Conservation (phyloP, 2,113 vertebrate species). For the Apteryx mantelli region DNA sequence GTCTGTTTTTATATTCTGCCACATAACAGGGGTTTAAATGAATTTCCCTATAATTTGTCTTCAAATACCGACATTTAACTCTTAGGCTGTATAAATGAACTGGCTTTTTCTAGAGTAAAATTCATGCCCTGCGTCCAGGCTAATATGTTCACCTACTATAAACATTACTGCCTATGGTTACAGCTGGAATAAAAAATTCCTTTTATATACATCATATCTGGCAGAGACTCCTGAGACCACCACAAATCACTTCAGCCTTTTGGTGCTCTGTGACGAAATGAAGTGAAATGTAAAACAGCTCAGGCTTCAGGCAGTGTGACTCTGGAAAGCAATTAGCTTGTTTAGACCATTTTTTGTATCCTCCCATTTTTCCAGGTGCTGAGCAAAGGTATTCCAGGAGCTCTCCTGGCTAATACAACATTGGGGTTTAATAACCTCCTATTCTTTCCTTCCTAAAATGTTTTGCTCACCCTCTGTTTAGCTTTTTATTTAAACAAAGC, state of each 20-base stretch:
- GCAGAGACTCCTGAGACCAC: conserved; percentile 69
- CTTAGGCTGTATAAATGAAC: conserved; percentile 74
- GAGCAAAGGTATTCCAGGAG: conserved; percentile 29
- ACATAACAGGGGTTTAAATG: conserved; percentile 73
- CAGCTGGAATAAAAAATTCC: conserved; percentile 75
- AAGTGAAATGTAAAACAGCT: conserved; percentile 63
- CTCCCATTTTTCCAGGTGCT: conserved; percentile 46
- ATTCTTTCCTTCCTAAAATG: neutral
- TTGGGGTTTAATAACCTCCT: conserved; percentile 35
- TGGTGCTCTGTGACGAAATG: conserved; percentile 65
- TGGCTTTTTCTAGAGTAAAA: conserved; percentile 76
- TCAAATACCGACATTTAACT: conserved; percentile 77
- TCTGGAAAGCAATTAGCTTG: conserved; percentile 69
- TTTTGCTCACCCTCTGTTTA: conserved; percentile 5
- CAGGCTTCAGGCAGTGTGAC: conserved; percentile 29
- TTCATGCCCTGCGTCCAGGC: conserved; percentile 74
- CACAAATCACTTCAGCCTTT: conserved; percentile 73
- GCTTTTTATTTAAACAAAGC: conserved; percentile 35
- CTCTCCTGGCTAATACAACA: conserved; percentile 53
- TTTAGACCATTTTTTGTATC: conserved; percentile 60
- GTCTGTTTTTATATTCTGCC: conserved; percentile 73
- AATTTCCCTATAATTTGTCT: conserved; percentile 77
- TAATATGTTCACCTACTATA: conserved; percentile 78
- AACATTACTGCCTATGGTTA: conserved; percentile 78
- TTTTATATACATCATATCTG: conserved; percentile 76